These are phyloP conservation scores for Bembecia ichneumoniformis DNA, from an alignment of 2,888 invertebrate species.

Conservation along the genomic window DNA sequence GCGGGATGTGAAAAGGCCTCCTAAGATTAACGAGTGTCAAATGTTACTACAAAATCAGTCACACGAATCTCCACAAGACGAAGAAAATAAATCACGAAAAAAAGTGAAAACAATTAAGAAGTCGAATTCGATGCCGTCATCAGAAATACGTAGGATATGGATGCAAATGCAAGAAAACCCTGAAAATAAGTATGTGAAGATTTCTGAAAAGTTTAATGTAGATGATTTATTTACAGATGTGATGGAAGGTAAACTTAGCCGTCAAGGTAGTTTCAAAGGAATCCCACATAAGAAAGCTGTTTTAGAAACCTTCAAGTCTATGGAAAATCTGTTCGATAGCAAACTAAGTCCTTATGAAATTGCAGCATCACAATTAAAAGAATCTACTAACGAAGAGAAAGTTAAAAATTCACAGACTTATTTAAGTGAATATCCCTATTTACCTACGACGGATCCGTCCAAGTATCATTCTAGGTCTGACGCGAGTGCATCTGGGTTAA, in stretches of 20 bases:
- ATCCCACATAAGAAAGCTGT: slow-evolving; percentile 70
- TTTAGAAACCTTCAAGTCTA: slow-evolving; percentile 63
- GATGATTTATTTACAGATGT: slow-evolving; percentile 65
- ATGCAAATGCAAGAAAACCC: slow-evolving; percentile 35
- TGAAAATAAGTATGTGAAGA: slow-evolving; percentile 41
- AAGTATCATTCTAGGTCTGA: slow-evolving; percentile 62
- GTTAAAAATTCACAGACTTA: slow-evolving; percentile 58
- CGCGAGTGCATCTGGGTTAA: slow-evolving; percentile 54
- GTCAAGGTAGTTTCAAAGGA: slow-evolving; percentile 64
- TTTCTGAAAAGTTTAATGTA: slow-evolving; percentile 67
- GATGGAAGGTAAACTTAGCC: slow-evolving; percentile 56
- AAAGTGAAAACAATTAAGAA: slow-evolving; percentile 44
- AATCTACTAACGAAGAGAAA: slow-evolving; percentile 45
- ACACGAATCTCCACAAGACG: slow-evolving; percentile 46
- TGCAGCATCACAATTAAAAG: slow-evolving; percentile 39
- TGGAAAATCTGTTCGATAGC: slow-evolving; percentile 55
- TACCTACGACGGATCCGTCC: slow-evolving; percentile 63
- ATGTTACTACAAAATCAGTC: slow-evolving; percentile 39
- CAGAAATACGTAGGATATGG: slow-evolving; percentile 57
- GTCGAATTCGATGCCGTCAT: slow-evolving; percentile 57
- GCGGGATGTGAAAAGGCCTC: slow-evolving; percentile 31
- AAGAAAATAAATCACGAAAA: slow-evolving; percentile 25
- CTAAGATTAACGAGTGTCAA: slow-evolving; percentile 56
- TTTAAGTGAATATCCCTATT: slow-evolving; percentile 60
- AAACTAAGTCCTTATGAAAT: slow-evolving; percentile 55